Percentiles rank a stretch among this genome's conserved stretches.
Conservation (phyloP, 2,113 vertebrate genomes). For the Tinamus guttatus region DNA sequence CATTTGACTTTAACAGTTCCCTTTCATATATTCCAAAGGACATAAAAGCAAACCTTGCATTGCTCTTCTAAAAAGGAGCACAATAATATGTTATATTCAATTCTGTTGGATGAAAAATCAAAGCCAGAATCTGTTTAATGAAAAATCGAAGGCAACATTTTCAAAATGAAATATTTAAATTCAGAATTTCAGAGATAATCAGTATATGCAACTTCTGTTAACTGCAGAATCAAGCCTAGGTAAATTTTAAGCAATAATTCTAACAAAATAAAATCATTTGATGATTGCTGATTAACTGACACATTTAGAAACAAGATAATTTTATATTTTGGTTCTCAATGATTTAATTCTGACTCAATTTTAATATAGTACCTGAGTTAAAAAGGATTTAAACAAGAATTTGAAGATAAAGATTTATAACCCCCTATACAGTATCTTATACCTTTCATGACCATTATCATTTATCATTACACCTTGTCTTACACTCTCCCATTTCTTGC, state of each 20-base stretch:
- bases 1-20: neutral
- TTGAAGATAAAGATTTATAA: neutral
- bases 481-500: neutral
- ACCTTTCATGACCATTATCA: neutral
- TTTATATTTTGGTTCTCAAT: neutral
- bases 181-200: neutral
- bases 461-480: neutral
- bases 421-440: neutral
- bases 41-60: neutral
- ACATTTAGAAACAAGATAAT: neutral
- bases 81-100: neutral
- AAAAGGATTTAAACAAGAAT: neutral
- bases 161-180: neutral
- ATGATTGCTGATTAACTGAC: neutral
- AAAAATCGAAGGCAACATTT: neutral
- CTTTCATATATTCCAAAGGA: neutral
- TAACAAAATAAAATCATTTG: neutral
- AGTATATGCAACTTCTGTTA: neutral
- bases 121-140: neutral
- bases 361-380: neutral
- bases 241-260: neutral
- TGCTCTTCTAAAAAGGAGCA: neutral
- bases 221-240: neutral
- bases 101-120: neutral
- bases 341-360: neutral